phyloP scores from a whole-genome alignment of 1,140 invertebrate species.

The Euura saliciscinereae region DNA sequence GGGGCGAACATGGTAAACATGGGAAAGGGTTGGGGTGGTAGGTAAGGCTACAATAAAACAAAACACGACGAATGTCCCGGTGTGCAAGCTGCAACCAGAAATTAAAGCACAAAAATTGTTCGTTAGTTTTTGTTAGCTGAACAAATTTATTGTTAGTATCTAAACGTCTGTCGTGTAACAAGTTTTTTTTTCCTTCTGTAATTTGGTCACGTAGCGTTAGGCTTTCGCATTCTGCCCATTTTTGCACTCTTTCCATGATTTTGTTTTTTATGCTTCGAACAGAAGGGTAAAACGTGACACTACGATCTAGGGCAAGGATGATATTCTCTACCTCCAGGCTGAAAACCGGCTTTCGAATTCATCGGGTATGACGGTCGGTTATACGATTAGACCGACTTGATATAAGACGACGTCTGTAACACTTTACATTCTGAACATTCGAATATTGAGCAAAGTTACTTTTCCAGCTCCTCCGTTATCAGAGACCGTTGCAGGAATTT shows the following conservation, averaged over 20 bases:
- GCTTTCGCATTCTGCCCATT: neutral
- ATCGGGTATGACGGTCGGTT: too few relatives aligned
- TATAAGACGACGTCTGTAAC: too few relatives aligned
- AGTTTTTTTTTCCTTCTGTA: too few relatives aligned
- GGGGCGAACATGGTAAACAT: slow-evolving; percentile 18
- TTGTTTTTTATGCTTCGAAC: neutral
- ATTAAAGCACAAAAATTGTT: slow-evolving; percentile 25
- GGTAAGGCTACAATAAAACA: slow-evolving; percentile 59
- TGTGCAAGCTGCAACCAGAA: slow-evolving; percentile 58
- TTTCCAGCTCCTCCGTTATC: neutral
- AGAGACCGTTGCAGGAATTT: neutral
- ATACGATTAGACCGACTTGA: too few relatives aligned
- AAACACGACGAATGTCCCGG: slow-evolving; percentile 61
- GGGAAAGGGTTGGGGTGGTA: neutral
- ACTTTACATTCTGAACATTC: too few relatives aligned
- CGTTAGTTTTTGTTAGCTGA: slow-evolving; percentile 26
- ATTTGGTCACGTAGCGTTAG: neutral
- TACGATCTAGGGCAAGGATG: neutral
- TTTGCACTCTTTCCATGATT: neutral
- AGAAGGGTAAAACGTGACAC: neutral
- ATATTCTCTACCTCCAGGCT: neutral
- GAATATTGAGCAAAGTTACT: neutral
- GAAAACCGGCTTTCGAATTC: neutral
- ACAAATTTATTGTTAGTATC: neutral
- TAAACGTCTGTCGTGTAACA: neutral